Evolutionary conservation across 2,113 vertebrate genomes (phyloP).

Genomic region (Gorilla gorilla): DNA sequence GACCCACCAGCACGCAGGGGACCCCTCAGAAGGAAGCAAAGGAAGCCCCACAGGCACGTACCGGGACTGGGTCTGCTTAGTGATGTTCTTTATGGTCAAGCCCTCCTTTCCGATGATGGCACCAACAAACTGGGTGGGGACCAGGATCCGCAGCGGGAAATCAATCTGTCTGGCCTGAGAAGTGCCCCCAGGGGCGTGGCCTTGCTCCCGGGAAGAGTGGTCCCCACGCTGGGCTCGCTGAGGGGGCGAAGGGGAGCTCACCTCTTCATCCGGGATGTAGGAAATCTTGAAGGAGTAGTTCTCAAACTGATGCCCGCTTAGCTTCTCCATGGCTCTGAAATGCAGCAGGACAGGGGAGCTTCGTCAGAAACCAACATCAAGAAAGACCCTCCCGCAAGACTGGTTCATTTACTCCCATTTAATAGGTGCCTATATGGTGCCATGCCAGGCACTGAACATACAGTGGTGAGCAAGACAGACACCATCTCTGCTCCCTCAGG

Average conservation of each 20-base stretch:
- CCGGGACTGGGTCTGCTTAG: slow-evolving; percentile 98
- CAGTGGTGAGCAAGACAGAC: accelerated
- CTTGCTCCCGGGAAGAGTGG: slow-evolving; percentile 90
- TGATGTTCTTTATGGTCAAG: slow-evolving; percentile 98
- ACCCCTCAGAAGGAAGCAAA: slow-evolving; percentile 56
- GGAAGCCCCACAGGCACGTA: slow-evolving; percentile 84
- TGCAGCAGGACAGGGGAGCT: not conserved
- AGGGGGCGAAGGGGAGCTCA: slow-evolving; percentile 88
- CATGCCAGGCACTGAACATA: not conserved
- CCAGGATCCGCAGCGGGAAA: slow-evolving; percentile 95
- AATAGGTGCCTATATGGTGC: accelerated
- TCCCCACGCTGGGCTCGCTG: slow-evolving; percentile 89
- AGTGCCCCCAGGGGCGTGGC: slow-evolving; percentile 88
- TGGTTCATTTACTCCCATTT: not conserved
- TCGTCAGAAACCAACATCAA: not conserved
- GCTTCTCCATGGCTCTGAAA: slow-evolving; percentile 95
- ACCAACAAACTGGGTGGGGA: slow-evolving; percentile 97
- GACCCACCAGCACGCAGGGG: slow-evolving; percentile 21
- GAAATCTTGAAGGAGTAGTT: slow-evolving; percentile 95
- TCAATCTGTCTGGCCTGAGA: slow-evolving; percentile 90
- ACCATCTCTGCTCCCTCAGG: not conserved
- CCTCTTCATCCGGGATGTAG: slow-evolving; percentile 96
- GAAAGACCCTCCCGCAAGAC: not conserved
- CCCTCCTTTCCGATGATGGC: slow-evolving; percentile 99
- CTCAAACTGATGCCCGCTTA: slow-evolving; percentile 94